phyloP scores from a whole-genome alignment of 2,797 vertebrate genomes.

The Pristis pectinata region DNA sequence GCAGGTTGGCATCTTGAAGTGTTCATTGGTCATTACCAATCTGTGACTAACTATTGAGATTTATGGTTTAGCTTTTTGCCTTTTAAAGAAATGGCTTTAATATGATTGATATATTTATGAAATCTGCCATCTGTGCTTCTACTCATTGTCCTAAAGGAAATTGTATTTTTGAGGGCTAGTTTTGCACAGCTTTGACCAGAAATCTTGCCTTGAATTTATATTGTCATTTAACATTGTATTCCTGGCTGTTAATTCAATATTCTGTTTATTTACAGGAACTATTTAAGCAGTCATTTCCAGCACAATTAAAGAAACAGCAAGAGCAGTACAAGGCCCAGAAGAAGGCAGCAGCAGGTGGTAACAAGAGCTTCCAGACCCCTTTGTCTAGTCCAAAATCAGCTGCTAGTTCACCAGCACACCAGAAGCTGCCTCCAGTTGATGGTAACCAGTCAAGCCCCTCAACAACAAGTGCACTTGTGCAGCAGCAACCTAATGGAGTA shows the following conservation, averaged over 20 bases:
- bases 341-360: conserved; percentile 56
- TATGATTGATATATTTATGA: not conserved
- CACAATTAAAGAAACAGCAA: conserved; percentile 65
- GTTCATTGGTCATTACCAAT: not conserved
- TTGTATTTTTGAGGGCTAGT: not conserved
- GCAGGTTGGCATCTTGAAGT: not conserved
- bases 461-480: conserved; percentile 87
- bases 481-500: conserved; percentile 69
- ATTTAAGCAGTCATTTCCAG: conserved; percentile 67
- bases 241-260: not conserved
- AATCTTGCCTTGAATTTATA: conserved; percentile 39
- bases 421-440: conserved; percentile 60
- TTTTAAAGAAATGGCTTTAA: not conserved
- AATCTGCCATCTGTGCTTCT: not conserved
- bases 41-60: not conserved
- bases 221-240: not conserved
- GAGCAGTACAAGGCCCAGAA: conserved; percentile 76
- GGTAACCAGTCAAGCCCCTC: conserved; percentile 77
- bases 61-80: not conserved
- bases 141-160: not conserved
- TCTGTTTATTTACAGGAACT: conserved; percentile 64
- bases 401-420: conserved; percentile 60
- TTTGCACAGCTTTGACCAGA: not conserved
- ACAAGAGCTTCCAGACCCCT: conserved; percentile 40
- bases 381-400: conserved; percentile 60